These are phyloP conservation scores for Sarcophaga bullata DNA, from an alignment of 1,140 invertebrate species.

Conservation along the genomic window DNA sequence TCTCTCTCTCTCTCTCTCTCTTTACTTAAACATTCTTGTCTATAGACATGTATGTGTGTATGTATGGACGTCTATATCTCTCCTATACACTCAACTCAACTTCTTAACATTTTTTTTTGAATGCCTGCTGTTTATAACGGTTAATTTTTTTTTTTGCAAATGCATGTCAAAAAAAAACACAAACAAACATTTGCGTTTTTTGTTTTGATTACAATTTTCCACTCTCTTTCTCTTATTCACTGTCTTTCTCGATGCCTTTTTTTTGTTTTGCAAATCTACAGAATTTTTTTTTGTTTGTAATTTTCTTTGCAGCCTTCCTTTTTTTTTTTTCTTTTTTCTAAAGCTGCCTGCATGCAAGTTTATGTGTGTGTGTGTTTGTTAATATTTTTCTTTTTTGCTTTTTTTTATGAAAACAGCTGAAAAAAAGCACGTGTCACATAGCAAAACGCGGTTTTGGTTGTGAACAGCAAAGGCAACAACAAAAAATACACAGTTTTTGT, in stretches of 20 bases:
- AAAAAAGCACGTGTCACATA: conserved; percentile 64
- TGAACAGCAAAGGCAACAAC: background rate
- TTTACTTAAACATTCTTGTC: too few species aligned
- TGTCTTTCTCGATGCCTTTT: background rate
- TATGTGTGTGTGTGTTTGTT: background rate
- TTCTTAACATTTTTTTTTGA: background rate
- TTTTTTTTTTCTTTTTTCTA: conserved; percentile 6
- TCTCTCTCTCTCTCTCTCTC: background rate
- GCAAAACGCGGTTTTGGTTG: conserved; percentile 47
- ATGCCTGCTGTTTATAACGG: conserved; percentile 11
- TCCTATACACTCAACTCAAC: background rate
- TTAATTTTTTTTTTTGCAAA: background rate
- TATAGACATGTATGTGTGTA: too few species aligned
- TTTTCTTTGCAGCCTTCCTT: background rate
- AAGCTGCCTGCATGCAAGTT: background rate
- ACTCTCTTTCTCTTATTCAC: conserved; percentile 25
- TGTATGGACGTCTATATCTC: too few species aligned
- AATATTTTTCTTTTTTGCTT: background rate
- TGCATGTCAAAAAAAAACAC: conserved; percentile 16
- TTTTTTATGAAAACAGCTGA: conserved; percentile 56
- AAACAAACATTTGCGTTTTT: conserved; percentile 15
- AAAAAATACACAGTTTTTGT: background rate
- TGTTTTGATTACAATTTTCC: conserved; percentile 27
- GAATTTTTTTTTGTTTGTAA: background rate
- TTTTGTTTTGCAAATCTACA: background rate